Evolutionary conservation across 2,113 vertebrate species (phyloP).

Genomic region (Carlito syrichta): DNA sequence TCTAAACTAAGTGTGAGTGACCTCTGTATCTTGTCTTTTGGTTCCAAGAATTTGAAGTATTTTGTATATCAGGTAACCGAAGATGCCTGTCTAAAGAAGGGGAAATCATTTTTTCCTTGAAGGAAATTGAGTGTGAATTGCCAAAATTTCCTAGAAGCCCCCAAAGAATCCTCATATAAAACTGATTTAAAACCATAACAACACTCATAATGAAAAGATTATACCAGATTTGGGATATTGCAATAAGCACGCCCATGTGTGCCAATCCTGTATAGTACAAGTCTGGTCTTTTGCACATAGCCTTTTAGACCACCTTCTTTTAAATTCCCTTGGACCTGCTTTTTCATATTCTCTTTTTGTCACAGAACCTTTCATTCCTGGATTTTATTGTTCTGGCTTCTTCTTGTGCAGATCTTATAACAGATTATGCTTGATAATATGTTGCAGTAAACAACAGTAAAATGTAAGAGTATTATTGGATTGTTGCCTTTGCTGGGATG

Average conservation of each 20-base stretch:
- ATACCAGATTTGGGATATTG: neutral
- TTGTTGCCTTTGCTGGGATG: neutral
- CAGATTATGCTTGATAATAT: neutral
- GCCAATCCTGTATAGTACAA: neutral
- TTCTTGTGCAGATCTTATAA: neutral
- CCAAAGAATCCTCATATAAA: slow-evolving; percentile 4
- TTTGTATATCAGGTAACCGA: neutral
- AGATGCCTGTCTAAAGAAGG: neutral
- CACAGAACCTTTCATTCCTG: neutral
- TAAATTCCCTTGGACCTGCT: neutral
- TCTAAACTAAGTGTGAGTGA: neutral
- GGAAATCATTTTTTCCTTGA: neutral
- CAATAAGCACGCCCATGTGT: neutral
- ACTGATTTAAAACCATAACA: slow-evolving; percentile 31
- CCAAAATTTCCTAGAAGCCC: neutral
- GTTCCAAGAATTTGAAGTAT: neutral
- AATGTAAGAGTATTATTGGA: neutral
- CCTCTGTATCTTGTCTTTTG: neutral
- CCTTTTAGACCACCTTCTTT: neutral
- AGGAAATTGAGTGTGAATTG: neutral
- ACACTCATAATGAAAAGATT: slow-evolving; percentile 32
- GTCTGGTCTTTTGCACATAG: neutral
- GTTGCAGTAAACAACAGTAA: neutral
- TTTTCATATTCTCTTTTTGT: neutral
- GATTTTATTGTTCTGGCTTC: neutral